Conservation (phyloP, 2,888 invertebrate species). For the Lithosia quadra region DNA sequence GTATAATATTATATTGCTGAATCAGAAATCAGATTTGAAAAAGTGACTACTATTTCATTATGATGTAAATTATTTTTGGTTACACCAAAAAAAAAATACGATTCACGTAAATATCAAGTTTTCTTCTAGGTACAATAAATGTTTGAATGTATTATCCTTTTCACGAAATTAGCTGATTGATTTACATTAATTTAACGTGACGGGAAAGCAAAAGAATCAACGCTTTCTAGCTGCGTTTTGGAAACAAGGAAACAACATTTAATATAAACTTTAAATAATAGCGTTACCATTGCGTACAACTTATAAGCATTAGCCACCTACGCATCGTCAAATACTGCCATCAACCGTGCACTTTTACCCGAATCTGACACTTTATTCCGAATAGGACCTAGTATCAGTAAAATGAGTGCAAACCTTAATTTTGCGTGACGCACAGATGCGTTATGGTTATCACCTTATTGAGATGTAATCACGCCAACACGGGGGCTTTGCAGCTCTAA, state of each 20-base stretch:
- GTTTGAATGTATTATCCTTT: too few species aligned
- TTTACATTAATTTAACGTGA: slow-evolving; percentile 45
- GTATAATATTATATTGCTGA: not conserved
- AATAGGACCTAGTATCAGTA: too few species aligned
- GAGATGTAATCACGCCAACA: slow-evolving; percentile 67
- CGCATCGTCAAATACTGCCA: too few species aligned
- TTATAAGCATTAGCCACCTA: too few species aligned
- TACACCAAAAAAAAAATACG: not conserved
- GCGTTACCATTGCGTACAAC: too few species aligned
- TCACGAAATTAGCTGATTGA: too few species aligned
- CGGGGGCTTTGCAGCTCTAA: slow-evolving; percentile 44
- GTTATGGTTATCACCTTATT: too few species aligned
- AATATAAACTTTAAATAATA: too few species aligned
- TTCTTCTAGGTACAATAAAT: too few species aligned
- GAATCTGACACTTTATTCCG: too few species aligned
- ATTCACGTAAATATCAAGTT: too few species aligned
- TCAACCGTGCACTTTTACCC: not conserved
- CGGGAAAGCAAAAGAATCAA: slow-evolving; percentile 56
- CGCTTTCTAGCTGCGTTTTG: slow-evolving; percentile 53
- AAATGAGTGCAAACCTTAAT: slow-evolving; percentile 46
- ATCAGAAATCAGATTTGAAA: not conserved
- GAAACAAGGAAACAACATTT: slow-evolving; percentile 40
- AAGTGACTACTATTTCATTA: not conserved
- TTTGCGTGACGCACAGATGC: slow-evolving; percentile 53
- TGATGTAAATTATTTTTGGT: not conserved